Base-by-base conservation (phyloP, 2,797 vertebrate genomes). In the Myoxocephalus aenaeus region DNA sequence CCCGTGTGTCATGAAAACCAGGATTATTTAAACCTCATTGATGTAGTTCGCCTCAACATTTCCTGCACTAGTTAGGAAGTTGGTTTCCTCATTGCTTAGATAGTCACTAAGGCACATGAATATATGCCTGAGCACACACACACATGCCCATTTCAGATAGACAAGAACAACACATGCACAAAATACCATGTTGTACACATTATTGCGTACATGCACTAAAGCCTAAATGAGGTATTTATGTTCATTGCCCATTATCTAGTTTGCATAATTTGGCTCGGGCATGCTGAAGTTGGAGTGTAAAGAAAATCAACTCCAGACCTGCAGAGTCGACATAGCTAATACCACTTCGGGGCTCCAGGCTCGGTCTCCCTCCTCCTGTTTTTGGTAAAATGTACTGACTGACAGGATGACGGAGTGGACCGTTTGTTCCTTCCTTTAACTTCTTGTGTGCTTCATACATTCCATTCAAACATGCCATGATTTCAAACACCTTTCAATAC, bases 401-500 rank as follows among this genome's bases (percentile, higher is more conserved):
- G 1, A 38, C 71, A 20, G 65, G 65, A 54, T 12, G 65, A 74
- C 22, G 1, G 68, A 67, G 32, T 79, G 68, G 38, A 75, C 70
- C 5, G 32, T 83, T 73, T 75, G 9, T 86, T 80, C 59, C 75
- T 82, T 84, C 50, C 57, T 85, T 66, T 80, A 79, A 48, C 65
- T 56, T 72, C 42, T 53, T 53, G 32, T 66, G 34, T 82, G 79
- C 89, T 93, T 92, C 89, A 91, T 89, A 94, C 94, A 96, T 96
- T 96, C 94, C 95, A 94, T 93, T 83, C 86, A 70, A 87, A 88
- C 71, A 85, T 80, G 81, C 82, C 82, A 86, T 84, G 5, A 71
- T 88, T 91, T 91, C 68, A 77, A 59, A 91, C 85, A 76, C 81
- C 81, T 89, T 89, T 77, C 84, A 46, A 87, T 77, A 73, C 72